Base-by-base conservation (phyloP, 2,888 invertebrate genomes). In the Drosophila aldrichi region DNA sequence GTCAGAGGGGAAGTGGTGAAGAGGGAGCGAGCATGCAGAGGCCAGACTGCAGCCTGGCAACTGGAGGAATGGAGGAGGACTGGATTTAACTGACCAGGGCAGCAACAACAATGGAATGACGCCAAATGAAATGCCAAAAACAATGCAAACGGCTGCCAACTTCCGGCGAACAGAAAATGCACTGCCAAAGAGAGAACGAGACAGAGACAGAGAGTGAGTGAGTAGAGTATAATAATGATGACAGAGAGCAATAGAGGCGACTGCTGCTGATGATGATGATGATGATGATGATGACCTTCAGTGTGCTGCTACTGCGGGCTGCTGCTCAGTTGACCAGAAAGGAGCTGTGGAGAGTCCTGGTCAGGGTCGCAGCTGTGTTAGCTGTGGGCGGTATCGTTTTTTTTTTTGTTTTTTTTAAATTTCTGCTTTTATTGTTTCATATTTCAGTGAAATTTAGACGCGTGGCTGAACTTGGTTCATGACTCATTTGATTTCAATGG, bases 111-210 rank as follows among this genome's bases (percentile, higher is more conserved):
- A 83, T 84, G 82, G 64, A 77, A 66, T 74, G 71, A 80, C 76
- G 82, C 73, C 82, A 77, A 81, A 81, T 75, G 88, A 82, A 88
- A 77, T 74, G 74, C 73, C 79, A 86, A 85, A 86, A 90, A 88
- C 89, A 82, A 88, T 78, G 82, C 83, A 74, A 88, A 74, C 86
- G 88, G 79, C 77, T 90, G 90, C 90, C 90, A 91, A 89, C 88
- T 86, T 89, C 91, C 91, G 88, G 79, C 73, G 49, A 64, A 51
- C 75, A 60, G 29, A 57, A 57, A 70, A 77, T 77, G 77, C 77
- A 75, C 57, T 46, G 48, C 55, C 36, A 16, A 8, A 56, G 25
- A 36, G 48, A 4, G 22, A n/a, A 8, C 34, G 62, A 52, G 54
- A 29, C 3, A 14, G 14, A 46, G 7, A 29, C 8, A 8, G 7